phyloP scores from a whole-genome alignment of 2,888 invertebrate species.

The Barypeithes pellucidus region DNA sequence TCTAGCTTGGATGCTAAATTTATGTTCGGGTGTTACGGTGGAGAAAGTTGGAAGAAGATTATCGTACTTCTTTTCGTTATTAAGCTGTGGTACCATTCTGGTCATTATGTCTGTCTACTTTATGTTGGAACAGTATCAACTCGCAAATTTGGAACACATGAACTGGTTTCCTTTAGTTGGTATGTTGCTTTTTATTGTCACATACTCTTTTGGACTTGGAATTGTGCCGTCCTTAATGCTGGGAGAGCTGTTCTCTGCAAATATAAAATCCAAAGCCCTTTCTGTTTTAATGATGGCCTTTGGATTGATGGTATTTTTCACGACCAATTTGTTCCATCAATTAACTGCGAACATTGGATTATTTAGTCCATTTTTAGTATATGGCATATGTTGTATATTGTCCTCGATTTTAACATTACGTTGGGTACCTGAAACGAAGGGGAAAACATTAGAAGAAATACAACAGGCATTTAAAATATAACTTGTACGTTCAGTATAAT shows the following conservation, averaged over 20 bases:
- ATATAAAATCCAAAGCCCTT: conserved; percentile 61
- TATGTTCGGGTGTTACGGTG: conserved; percentile 57
- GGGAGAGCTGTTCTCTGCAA: conserved; percentile 64
- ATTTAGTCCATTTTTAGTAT: conserved; percentile 62
- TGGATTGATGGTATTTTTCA: conserved; percentile 32
- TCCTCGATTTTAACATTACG: conserved; percentile 60
- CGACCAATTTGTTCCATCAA: conserved; percentile 63
- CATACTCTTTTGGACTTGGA: conserved; percentile 59
- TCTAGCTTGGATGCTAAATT: conserved; percentile 51
- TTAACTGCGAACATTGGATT: conserved; percentile 61
- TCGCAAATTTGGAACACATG: conserved; percentile 53
- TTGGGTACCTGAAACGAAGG: conserved; percentile 66
- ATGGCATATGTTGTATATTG: conserved; percentile 58
- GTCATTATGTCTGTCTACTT: conserved; percentile 61
- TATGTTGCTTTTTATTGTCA: conserved; percentile 55
- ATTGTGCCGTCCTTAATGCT: conserved; percentile 56
- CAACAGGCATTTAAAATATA: conserved; percentile 62
- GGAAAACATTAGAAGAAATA: conserved; percentile 66
- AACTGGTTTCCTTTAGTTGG: conserved; percentile 63
- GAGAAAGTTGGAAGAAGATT: conserved; percentile 62
- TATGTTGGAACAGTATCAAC: conserved; percentile 56
- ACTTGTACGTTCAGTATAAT: no score
- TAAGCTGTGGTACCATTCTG: conserved; percentile 59
- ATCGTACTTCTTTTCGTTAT: conserved; percentile 59
- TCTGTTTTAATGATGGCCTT: conserved; percentile 41